Evolutionary conservation across 2,888 invertebrate species (phyloP).

Genomic region (Disparrhopalites patrizii): DNA sequence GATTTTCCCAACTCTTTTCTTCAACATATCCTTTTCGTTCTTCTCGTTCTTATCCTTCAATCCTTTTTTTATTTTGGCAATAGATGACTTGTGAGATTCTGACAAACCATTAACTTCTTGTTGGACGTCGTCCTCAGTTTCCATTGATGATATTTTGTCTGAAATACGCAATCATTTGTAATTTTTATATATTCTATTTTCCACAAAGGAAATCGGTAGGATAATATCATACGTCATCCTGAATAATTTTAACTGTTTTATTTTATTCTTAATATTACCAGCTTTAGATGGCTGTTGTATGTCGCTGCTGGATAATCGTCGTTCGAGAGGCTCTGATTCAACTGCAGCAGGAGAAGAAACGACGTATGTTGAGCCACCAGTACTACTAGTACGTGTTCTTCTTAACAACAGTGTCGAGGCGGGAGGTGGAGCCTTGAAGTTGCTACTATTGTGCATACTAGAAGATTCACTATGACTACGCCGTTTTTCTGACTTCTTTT

Average conservation of each 20-base stretch:
- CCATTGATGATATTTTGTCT: background rate
- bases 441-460: slow-evolving; percentile 31
- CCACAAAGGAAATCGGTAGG: too few relatives aligned
- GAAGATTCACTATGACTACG: too few relatives aligned
- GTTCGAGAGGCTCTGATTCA: background rate
- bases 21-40: slow-evolving; percentile 6
- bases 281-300: background rate
- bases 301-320: slow-evolving; percentile 6
- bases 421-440: slow-evolving; percentile 40
- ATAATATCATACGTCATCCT: too few relatives aligned
- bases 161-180: background rate
- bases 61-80: slow-evolving; percentile 4
- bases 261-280: too few relatives aligned
- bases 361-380: slow-evolving; percentile 38
- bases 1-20: slow-evolving; percentile 5
- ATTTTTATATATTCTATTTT: too few relatives aligned
- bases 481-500: too few relatives aligned
- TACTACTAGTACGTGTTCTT: slow-evolving; percentile 32
- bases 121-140: background rate
- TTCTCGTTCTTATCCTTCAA: background rate
- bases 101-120: background rate
- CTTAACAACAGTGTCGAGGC: slow-evolving; percentile 37
- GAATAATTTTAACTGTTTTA: too few relatives aligned
- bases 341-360: slow-evolving; percentile 18
- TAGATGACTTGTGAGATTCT: background rate